Evolutionary conservation across 2,113 vertebrate species (phyloP), one percentile per base, ranked within the genome.

Genomic region (Agapornis roseicollis): DNA sequence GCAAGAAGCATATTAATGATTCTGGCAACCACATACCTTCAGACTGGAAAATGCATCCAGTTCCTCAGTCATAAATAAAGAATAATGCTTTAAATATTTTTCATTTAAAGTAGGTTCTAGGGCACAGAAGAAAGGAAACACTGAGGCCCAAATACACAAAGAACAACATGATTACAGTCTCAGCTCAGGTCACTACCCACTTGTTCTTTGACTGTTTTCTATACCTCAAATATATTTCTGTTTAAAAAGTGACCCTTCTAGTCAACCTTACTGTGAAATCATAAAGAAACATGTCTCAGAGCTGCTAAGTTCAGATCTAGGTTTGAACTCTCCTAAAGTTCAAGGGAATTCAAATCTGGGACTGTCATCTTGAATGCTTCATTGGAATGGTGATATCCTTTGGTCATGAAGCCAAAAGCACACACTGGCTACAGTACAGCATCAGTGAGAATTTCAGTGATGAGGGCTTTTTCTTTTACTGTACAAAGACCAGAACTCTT

Each of bases 401-500:
- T 79, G 77, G 64, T 39, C 76, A 52, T 65, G 47, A 68, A 52
- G 35, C 46, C 10, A 55, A 41, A 77, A 88, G 24, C 29, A 84
- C 35, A 79, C 72, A 72, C 20, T 72, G 60, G 22, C 83, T 55
- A 17, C n/a, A 81, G 42, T 22, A 39, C 60, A 78, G 60, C 39
- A 63, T 16, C 46, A 84, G 47, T 41, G 70, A 91, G 53, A 91
- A 85, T 79, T 87, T 49, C 0, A 0, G 41, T 39, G 18, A 46
- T 50, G n/a, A 49, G 14, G n/a, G 46, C 11, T 71, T 68, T 76
- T 78, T 33, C 17, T 69, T 80, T 68, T 6, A 33, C 73, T 69
- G 10, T 85, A 91, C 87, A 90, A 92, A 97, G 72, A 90, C 86
- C 92, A 94, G 94, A 87, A 76, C 84, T 82, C 66, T 84, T 11